Evolutionary conservation across 2,888 invertebrate genomes (phyloP).

Genomic region (Flexamia atlantica): DNA sequence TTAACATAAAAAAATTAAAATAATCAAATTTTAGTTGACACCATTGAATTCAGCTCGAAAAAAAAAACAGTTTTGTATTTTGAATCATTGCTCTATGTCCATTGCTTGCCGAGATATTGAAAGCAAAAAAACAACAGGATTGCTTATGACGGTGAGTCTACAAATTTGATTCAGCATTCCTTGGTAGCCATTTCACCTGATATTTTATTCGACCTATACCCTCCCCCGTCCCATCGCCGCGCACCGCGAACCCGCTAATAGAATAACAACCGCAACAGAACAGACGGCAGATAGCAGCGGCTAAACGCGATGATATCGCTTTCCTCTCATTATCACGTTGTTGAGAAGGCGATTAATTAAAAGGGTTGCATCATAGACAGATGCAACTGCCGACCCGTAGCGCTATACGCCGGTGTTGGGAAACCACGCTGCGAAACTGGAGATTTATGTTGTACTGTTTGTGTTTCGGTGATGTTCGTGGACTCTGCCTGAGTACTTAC

Average conservation of each 20-base stretch:
- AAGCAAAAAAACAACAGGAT: too few relatives aligned
- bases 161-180: too few relatives aligned
- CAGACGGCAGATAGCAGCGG: slow-evolving; percentile 4
- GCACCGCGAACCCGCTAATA: slow-evolving; percentile 18
- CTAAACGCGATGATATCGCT: slow-evolving; percentile 9
- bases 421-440: not conserved
- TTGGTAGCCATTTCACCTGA: too few relatives aligned
- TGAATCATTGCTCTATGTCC: too few relatives aligned
- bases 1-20: too few relatives aligned
- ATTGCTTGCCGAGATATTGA: too few relatives aligned
- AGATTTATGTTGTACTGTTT: not conserved
- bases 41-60: too few relatives aligned
- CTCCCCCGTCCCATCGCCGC: not conserved
- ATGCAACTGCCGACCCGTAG: slow-evolving; percentile 7
- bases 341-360: slow-evolving; percentile 11
- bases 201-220: too few relatives aligned
- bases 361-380: not conserved
- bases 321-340: slow-evolving; percentile 17
- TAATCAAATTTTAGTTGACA: too few relatives aligned
- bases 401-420: not conserved
- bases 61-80: too few relatives aligned
- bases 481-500: too few relatives aligned
- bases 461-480: not conserved
- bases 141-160: too few relatives aligned
- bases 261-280: not conserved